Percentiles rank a stretch among this genome's conserved stretches.
phyloP scores from a whole-genome alignment of 1,140 invertebrate genomes.

The Mizuhopecten yessoensis region DNA sequence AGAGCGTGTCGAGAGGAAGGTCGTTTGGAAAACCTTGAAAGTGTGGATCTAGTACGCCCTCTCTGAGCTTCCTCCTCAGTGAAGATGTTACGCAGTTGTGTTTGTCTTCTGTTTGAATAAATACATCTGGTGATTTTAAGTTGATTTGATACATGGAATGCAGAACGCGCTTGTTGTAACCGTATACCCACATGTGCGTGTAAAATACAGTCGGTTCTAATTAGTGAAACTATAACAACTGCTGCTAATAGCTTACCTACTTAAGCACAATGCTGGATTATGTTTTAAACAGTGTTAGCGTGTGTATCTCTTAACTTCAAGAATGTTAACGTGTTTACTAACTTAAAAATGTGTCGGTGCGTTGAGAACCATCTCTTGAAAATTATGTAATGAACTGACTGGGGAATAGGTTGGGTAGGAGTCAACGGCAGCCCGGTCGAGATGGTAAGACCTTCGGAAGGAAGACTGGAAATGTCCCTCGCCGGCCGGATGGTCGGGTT shows the following conservation, averaged over 20 bases:
- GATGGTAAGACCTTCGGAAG: too few relatives aligned
- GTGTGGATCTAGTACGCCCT: too few relatives aligned
- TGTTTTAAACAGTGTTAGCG: neutral
- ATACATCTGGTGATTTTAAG: slow-evolving; percentile 31
- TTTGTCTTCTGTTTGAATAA: neutral
- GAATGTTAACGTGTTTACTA: neutral
- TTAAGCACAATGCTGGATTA: neutral
- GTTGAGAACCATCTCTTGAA: too few relatives aligned
- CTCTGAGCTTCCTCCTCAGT: neutral
- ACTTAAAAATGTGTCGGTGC: too few relatives aligned
- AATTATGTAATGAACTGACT: too few relatives aligned
- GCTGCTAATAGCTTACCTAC: neutral
- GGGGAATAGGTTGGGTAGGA: too few relatives aligned
- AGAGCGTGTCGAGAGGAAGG: too few relatives aligned
- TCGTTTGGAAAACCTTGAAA: too few relatives aligned
- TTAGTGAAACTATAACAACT: neutral
- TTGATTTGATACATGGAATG: neutral
- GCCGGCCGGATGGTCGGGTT: too few relatives aligned
- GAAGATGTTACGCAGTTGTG: neutral
- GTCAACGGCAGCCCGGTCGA: too few relatives aligned
- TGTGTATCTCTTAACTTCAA: neutral
- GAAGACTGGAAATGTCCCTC: too few relatives aligned
- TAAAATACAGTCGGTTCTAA: neutral
- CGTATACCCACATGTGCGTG: neutral
- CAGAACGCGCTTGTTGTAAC: neutral